Conservation (phyloP, 1,140 invertebrate species). For the Ceratosolen solmsi region DNA sequence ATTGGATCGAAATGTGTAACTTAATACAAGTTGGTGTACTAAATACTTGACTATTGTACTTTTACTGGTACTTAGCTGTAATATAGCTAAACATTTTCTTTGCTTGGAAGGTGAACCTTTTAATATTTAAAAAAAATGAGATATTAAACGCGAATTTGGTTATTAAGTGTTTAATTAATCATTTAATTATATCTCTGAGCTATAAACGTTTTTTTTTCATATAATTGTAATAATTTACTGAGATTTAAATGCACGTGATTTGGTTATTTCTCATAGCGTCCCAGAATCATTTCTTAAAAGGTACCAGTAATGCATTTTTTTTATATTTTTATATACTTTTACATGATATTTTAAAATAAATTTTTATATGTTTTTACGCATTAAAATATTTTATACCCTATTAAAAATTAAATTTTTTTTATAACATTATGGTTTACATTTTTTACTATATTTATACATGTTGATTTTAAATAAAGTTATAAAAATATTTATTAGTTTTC, state of each 20-base stretch:
- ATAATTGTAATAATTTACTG: background rate
- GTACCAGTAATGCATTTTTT: conserved; percentile 44
- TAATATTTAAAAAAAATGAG: background rate
- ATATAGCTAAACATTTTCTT: conserved; percentile 25
- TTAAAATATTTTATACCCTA: background rate
- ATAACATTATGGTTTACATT: background rate
- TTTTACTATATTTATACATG: no score
- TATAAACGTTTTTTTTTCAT: background rate
- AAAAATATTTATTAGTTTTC: no score
- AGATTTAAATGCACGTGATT: background rate
- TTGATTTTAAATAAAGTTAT: no score
- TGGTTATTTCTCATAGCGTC: background rate
- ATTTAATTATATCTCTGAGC: background rate
- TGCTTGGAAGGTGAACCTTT: conserved; percentile 30
- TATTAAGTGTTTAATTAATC: background rate
- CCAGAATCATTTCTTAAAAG: conserved; percentile 7
- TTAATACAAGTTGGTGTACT: conserved; percentile 7
- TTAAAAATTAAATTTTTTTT: background rate
- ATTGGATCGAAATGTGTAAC: background rate
- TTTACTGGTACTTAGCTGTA: conserved; percentile 47
- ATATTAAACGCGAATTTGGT: background rate
- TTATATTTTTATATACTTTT: conserved; percentile 42
- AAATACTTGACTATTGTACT: background rate
- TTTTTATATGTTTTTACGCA: background rate
- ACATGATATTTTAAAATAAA: conserved; percentile 7